phyloP scores from a whole-genome alignment of 2,797 vertebrate genomes.

The Falco naumanni region DNA sequence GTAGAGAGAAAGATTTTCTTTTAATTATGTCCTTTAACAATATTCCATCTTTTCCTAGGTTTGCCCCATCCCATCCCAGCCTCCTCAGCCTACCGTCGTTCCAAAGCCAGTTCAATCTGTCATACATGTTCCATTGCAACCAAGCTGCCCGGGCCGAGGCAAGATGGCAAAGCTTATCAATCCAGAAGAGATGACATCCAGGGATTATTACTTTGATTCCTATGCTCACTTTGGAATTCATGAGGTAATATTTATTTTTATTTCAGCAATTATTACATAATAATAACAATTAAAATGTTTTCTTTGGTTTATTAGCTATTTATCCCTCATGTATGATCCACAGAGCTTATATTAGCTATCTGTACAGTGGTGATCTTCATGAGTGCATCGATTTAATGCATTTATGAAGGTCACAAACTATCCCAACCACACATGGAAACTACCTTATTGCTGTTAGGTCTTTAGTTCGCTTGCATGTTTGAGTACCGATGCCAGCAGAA shows the following conservation, averaged over 20 bases:
- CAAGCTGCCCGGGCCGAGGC: conserved; percentile 89
- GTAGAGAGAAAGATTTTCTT: background rate
- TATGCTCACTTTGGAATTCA: conserved; percentile 99
- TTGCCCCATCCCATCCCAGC: conserved; percentile 83
- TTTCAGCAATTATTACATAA: background rate
- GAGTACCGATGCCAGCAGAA: background rate
- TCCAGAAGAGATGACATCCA: conserved; percentile 97
- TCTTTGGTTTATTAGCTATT: background rate
- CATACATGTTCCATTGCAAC: conserved; percentile 83
- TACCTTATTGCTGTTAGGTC: background rate
- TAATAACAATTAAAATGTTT: background rate
- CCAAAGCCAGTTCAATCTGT: conserved; percentile 88
- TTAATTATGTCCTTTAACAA: background rate
- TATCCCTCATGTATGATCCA: background rate
- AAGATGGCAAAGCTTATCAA: conserved; percentile 94
- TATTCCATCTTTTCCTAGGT: conserved; percentile 67
- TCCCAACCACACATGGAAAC: background rate
- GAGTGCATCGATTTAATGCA: background rate
- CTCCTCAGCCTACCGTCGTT: conserved; percentile 84
- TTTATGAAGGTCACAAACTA: background rate
- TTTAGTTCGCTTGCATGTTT: background rate
- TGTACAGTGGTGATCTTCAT: background rate
- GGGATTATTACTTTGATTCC: conserved; percentile 98
- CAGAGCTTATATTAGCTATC: background rate
- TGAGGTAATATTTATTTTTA: conserved; percentile 83